Evolutionary conservation across 2,113 vertebrate genomes (phyloP).

Genomic region (Brachyhypopomus gauderio): DNA sequence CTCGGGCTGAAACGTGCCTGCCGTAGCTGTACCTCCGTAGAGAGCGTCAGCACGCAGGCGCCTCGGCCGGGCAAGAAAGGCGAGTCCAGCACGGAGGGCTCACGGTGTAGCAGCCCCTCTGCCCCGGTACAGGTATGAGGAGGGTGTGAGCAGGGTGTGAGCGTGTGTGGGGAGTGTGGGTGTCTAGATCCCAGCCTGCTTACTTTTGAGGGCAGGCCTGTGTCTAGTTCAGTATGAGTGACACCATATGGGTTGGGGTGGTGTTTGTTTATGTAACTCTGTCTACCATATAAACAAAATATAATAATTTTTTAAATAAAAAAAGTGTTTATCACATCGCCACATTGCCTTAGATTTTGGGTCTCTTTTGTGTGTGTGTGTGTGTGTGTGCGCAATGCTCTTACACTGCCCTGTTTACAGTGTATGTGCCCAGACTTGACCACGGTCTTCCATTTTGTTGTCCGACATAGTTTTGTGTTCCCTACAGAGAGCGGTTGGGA

Average conservation of each 20-base stretch:
- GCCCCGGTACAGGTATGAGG: conserved; percentile 87
- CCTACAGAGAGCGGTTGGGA: neutral
- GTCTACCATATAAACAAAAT: no score
- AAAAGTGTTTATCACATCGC: neutral
- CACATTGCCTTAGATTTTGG: neutral
- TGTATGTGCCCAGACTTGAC: neutral
- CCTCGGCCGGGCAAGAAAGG: conserved; percentile 86
- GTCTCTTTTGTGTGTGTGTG: neutral
- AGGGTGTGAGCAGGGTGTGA: neutral
- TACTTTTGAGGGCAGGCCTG: no score
- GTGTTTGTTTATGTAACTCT: no score
- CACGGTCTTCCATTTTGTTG: neutral
- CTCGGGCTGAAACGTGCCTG: conserved; percentile 17
- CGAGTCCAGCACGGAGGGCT: conserved; percentile 84
- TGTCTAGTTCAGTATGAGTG: no score
- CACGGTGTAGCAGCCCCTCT: conserved; percentile 82
- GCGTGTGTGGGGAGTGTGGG: neutral
- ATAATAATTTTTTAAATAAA: no score
- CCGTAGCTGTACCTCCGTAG: conserved; percentile 87
- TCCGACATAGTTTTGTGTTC: neutral
- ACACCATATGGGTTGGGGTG: no score
- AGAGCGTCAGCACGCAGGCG: conserved; percentile 84
- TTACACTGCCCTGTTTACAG: neutral
- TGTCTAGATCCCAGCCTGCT: no score
- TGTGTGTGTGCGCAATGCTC: neutral